A percentile compares a stretch with the other conserved stretches of the same genome.
Evolutionary conservation across 2,113 vertebrate species (phyloP).

Genomic region (Ictalurus punctatus): DNA sequence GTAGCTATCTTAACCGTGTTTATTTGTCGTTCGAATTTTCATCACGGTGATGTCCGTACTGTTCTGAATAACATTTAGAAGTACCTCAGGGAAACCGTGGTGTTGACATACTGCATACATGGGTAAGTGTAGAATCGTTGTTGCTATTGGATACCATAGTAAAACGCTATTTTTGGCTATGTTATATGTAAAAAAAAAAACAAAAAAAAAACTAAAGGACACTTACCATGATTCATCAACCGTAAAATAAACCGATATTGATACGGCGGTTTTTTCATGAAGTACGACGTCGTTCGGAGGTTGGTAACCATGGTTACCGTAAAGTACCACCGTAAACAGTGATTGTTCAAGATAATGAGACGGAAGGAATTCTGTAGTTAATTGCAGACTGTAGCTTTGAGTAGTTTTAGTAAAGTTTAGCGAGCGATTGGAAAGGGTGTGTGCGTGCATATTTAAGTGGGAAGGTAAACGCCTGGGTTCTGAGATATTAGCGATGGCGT

Average conservation of each 20-base stretch:
- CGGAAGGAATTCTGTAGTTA: background rate
- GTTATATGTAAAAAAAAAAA: background rate
- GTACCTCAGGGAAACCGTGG: background rate
- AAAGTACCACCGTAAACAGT: background rate
- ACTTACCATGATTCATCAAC: background rate
- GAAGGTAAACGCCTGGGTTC: background rate
- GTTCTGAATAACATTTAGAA: background rate
- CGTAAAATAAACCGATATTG: background rate
- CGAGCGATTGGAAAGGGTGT: slow-evolving; percentile 9
- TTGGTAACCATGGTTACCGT: background rate
- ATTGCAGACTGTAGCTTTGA: background rate
- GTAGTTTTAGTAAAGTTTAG: background rate
- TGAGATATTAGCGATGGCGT: background rate
- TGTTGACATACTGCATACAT: background rate
- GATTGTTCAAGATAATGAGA: background rate
- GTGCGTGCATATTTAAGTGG: slow-evolving; percentile 45
- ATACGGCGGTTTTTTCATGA: background rate
- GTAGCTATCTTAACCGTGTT: background rate
- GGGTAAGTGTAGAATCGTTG: background rate
- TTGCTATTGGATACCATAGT: background rate
- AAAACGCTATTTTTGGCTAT: background rate
- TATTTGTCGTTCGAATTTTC: background rate
- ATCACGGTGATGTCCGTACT: background rate
- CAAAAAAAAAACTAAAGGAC: background rate
- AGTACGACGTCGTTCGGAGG: background rate